Conservation (phyloP, 1,140 invertebrate species). For the Cyphomyrmex costatus region DNA sequence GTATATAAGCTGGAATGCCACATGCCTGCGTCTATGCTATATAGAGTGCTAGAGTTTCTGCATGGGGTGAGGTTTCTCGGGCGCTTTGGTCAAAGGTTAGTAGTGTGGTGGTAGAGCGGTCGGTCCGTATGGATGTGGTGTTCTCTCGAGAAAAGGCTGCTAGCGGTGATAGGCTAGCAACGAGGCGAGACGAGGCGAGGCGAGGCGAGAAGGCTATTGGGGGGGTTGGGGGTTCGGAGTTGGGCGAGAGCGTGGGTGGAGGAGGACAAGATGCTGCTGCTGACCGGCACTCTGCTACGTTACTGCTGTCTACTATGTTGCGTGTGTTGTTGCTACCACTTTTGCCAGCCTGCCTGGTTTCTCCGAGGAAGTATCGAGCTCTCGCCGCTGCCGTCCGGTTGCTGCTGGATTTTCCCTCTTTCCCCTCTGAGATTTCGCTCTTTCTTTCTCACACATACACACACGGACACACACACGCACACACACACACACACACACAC, state of each 20-base stretch:
- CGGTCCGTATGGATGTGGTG: constrained; percentile 3
- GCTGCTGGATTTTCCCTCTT: constrained; percentile 40
- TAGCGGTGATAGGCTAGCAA: constrained; percentile 44
- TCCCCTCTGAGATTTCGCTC: not conserved
- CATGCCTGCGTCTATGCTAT: constrained; percentile 84
- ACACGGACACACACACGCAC: too few relatives aligned
- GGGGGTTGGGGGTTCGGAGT: not conserved
- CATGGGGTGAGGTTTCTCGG: constrained; percentile 19
- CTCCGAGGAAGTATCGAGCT: constrained; percentile 37
- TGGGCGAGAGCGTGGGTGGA: constrained; percentile 37
- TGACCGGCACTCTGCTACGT: constrained; percentile 58
- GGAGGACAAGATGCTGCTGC: constrained; percentile 69
- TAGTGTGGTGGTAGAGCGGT: constrained; percentile 18
- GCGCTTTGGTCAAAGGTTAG: constrained; percentile 41
- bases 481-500: not conserved
- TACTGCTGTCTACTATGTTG: constrained; percentile 56
- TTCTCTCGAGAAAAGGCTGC: constrained; percentile 39
- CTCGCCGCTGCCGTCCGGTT: constrained; percentile 4
- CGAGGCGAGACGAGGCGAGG: constrained; percentile 13
- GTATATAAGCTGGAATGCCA: constrained; percentile 82
- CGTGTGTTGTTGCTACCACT: constrained; percentile 52
- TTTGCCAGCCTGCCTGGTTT: constrained; percentile 55
- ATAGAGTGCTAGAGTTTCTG: constrained; percentile 77
- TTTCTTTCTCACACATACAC: constrained; percentile 14
- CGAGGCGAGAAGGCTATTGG: not conserved